phyloP scores from a whole-genome alignment of 2,888 invertebrate genomes.

The Phalangium opilio region DNA sequence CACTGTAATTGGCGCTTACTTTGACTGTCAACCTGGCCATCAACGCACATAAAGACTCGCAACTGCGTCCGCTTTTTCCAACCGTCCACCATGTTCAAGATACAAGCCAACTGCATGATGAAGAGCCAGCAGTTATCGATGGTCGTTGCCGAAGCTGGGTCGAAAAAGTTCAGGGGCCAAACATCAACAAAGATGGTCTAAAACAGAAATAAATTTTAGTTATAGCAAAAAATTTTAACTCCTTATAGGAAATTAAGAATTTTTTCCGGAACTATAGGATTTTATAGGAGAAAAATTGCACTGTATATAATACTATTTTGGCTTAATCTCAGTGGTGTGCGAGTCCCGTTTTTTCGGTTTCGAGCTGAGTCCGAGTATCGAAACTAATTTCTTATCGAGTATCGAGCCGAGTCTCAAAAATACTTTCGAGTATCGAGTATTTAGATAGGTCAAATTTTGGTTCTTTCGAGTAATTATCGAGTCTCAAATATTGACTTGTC shows the following conservation, averaged over 20 bases:
- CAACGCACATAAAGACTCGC: conserved; percentile 61
- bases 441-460: too few relatives aligned
- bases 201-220: not conserved
- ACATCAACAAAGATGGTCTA: conserved; percentile 66
- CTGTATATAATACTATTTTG: conserved; percentile 10
- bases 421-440: too few relatives aligned
- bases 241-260: too few relatives aligned
- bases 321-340: not conserved
- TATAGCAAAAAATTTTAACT: not conserved
- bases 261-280: too few relatives aligned
- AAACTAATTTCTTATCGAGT: too few relatives aligned
- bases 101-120: conserved; percentile 91
- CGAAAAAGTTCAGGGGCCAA: conserved; percentile 88
- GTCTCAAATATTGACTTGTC: too few relatives aligned
- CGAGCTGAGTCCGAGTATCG: too few relatives aligned
- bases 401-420: too few relatives aligned
- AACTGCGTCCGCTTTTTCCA: conserved; percentile 71
- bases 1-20: conserved; percentile 32
- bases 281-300: too few relatives aligned
- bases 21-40: conserved; percentile 23
- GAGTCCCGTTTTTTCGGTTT: too few relatives aligned
- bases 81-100: conserved; percentile 73
- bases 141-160: conserved; percentile 68
- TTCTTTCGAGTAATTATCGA: too few relatives aligned
- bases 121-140: conserved; percentile 49